Conservation (phyloP, 2,888 invertebrate species). For the Lumbricus terrestris region DNA sequence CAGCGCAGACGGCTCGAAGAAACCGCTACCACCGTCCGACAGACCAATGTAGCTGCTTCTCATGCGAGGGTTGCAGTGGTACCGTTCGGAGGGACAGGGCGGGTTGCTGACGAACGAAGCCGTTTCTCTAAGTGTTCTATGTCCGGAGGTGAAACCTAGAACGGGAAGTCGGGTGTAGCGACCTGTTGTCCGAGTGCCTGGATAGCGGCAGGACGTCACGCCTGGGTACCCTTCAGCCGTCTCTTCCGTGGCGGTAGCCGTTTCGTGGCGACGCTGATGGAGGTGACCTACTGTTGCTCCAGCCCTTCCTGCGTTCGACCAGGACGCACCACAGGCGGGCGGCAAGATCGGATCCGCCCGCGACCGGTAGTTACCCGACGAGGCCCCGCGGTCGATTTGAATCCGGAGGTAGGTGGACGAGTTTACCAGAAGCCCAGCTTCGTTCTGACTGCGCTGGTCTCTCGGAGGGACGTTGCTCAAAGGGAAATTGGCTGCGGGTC, state of each 20-base stretch:
- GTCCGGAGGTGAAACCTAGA: not conserved
- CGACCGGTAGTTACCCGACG: not conserved
- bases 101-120: not conserved
- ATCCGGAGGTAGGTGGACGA: conserved; percentile 6
- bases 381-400: not conserved
- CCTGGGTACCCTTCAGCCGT: not conserved
- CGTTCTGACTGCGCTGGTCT: not conserved
- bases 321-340: not conserved
- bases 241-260: not conserved
- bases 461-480: not conserved
- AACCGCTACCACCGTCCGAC: not conserved
- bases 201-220: not conserved
- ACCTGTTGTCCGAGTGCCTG: not conserved
- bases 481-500: not conserved
- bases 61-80: not conserved
- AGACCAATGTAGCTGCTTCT: not conserved
- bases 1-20: not conserved
- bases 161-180: not conserved
- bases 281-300: not conserved
- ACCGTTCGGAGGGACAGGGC: not conserved
- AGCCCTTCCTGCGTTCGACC: not conserved
- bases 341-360: not conserved
- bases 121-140: not conserved
- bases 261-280: not conserved
- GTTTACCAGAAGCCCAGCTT: not conserved